A percentile compares a stretch with the other conserved stretches of the same genome.
phyloP scores from a whole-genome alignment of 2,113 vertebrate genomes.

The Micromys minutus region DNA sequence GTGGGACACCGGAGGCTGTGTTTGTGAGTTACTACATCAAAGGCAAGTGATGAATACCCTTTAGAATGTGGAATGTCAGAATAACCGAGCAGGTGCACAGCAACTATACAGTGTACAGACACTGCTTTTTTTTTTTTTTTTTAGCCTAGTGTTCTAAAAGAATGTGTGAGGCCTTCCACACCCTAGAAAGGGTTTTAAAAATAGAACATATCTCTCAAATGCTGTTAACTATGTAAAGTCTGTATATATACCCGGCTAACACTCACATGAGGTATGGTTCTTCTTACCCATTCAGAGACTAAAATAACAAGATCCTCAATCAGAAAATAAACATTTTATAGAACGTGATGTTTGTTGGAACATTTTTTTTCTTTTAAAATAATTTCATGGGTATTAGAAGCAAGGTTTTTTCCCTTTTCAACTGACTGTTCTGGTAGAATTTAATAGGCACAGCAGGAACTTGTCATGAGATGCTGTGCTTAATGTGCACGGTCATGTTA shows the following conservation, averaged over 20 bases:
- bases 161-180: conserved; percentile 53
- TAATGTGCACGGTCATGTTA: not conserved
- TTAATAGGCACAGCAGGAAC: not conserved
- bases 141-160: conserved; percentile 48
- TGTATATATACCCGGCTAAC: not conserved
- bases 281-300: not conserved
- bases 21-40: not conserved
- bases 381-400: not conserved
- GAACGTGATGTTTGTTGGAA: not conserved
- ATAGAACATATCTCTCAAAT: conserved; percentile 10
- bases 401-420: not conserved
- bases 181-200: conserved; percentile 31
- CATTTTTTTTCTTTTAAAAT: not conserved
- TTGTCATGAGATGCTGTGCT: not conserved
- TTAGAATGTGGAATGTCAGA: conserved; percentile 49
- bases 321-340: not conserved
- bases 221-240: conserved; percentile 33
- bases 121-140: conserved; percentile 37
- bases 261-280: not conserved
- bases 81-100: conserved; percentile 29
- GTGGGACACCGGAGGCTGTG: not conserved
- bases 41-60: not conserved
- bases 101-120: conserved; percentile 55
- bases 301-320: not conserved
- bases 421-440: not conserved